Evolutionary conservation across 2,113 vertebrate species (phyloP), one percentile per base, ranked within the genome.

Genomic region (Nyctibius bracteatus): DNA sequence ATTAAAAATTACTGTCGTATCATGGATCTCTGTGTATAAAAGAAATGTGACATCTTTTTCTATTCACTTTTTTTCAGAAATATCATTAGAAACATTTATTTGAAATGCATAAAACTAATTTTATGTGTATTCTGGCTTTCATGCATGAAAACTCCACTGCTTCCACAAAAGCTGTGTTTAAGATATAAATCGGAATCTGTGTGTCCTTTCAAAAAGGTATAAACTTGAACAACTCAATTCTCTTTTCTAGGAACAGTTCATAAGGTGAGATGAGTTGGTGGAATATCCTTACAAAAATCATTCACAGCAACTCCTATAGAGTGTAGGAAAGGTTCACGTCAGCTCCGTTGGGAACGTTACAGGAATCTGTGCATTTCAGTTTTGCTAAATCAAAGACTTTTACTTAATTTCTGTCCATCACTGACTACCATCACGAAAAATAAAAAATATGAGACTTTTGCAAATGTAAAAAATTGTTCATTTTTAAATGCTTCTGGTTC

Each of bases 281-380:
- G 33, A 74, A 61, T 55, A 44, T 37, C 46, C 43, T 74, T 67
- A 66, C 17, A 78, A 81, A 86, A 84, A 24, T 47, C 22, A 71
- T 54, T 71, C n/a, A 35, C 33, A 44, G 14, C 24, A 81, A 22
- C 9, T 66, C 11, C 39, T 67, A 2, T 65, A 41, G 33, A 73
- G 37, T 49, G 14, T 65, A n/a, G 59, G 24, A 84, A 47, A 52
- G 17, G 8, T 44, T 88, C 30, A 19, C 25, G 25, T 51, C 62
- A 66, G 24, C 65, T 63, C 72, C 0, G 0, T 0, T 88, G n/a
- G 11, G 14, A 58, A 27, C 24, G 10, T 70, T 77, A 14, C 1
- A 59, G 51, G 16, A 30, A 66, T 78, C 54, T 70, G 33, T 71
- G 21, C 52, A 14, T 59, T 81, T 81, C 63, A 63, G 24, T 57